A percentile compares a stretch with the other conserved stretches of the same genome.
These are phyloP conservation scores for Wasmannia auropunctata DNA, from an alignment of 1,140 invertebrate genomes.

Conservation along the genomic window DNA sequence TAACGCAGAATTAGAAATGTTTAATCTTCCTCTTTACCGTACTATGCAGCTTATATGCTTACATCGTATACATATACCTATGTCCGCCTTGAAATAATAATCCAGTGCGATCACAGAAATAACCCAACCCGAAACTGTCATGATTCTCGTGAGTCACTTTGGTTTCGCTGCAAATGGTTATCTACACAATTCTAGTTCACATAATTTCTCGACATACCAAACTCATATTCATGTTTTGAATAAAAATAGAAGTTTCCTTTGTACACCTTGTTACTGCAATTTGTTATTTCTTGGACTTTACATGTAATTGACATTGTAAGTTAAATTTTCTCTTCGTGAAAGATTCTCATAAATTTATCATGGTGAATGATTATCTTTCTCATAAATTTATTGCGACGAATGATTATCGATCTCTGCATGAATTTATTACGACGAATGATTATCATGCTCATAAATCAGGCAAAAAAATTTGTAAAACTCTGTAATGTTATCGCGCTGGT, in stretches of 20 bases:
- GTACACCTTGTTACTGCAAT: not conserved
- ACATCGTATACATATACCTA: not conserved
- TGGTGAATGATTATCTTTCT: not conserved
- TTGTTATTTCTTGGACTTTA: not conserved
- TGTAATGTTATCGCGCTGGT: not conserved
- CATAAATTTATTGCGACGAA: not conserved
- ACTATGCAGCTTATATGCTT: not conserved
- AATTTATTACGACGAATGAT: not conserved
- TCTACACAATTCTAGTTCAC: not conserved
- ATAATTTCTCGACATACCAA: not conserved
- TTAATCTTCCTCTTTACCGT: not conserved
- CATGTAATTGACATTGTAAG: not conserved
- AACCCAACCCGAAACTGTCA: constrained; percentile 31
- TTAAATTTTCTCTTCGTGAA: not conserved
- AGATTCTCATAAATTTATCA: constrained; percentile 3
- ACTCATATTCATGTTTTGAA: not conserved
- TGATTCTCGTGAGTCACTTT: constrained; percentile 25
- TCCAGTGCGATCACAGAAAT: constrained; percentile 37
- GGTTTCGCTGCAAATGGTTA: not conserved
- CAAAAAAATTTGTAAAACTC: not conserved
- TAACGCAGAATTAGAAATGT: not conserved
- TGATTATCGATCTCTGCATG: not conserved
- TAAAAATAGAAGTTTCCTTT: not conserved
- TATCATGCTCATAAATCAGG: not conserved
- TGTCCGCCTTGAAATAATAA: constrained; percentile 43